phyloP scores from a whole-genome alignment of 2,113 vertebrate species.

The Microcebus griseorufus region DNA sequence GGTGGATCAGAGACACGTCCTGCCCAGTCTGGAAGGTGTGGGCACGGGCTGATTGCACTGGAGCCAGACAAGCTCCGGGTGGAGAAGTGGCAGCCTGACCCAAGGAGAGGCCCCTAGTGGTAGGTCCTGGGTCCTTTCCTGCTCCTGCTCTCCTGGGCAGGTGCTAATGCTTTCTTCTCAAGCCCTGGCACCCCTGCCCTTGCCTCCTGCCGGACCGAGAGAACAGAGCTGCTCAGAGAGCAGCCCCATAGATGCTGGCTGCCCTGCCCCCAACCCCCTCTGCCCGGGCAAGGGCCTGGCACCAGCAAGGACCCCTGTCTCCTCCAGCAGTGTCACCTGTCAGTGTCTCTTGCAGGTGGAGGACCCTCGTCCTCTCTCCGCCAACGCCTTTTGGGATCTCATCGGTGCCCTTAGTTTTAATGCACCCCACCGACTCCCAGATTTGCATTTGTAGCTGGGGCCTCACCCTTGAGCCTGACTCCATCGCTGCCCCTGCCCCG shows the following conservation, averaged over 20 bases:
- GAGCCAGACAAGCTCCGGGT: too few species aligned
- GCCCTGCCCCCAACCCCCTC: background rate
- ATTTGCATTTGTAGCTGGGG: background rate
- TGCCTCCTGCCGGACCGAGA: background rate
- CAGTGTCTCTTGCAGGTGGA: background rate
- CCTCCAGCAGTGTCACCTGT: background rate
- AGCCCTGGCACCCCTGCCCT: background rate
- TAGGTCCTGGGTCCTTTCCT: background rate
- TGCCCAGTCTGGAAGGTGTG: background rate
- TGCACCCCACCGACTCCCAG: background rate
- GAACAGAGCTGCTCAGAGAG: background rate
- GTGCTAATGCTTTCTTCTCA: background rate
- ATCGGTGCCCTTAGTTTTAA: background rate
- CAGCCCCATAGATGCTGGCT: background rate
- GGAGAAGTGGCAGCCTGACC: background rate
- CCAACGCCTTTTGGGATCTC: background rate
- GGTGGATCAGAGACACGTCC: background rate
- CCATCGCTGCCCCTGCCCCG: too few species aligned
- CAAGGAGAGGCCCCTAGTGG: background rate
- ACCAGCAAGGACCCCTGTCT: background rate
- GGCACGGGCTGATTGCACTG: too few species aligned
- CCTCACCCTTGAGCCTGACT: background rate
- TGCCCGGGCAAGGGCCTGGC: accelerated
- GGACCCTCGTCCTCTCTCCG: background rate
- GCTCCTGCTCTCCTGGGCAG: background rate